Conservation (phyloP, 1,140 invertebrate genomes). For the Drosophila saltans region DNA sequence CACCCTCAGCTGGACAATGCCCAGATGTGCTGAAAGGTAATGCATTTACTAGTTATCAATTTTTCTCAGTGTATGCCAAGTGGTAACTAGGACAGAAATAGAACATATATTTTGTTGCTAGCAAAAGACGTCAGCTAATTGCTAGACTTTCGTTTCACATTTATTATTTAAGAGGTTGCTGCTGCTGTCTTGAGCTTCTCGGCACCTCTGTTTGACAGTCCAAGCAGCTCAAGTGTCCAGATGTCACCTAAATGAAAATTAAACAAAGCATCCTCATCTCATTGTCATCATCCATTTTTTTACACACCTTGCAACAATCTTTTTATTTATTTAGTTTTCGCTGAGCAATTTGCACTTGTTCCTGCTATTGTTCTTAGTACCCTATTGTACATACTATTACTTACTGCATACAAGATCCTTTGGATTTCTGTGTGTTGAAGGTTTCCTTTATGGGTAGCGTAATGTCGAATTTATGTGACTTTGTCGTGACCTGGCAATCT, state of each 20-base stretch:
- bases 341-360: slow-evolving; percentile 52
- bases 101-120: slow-evolving; percentile 23
- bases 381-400: background rate
- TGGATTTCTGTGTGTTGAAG: slow-evolving; percentile 17
- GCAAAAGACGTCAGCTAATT: slow-evolving; percentile 46
- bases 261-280: slow-evolving; percentile 61
- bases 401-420: slow-evolving; percentile 31
- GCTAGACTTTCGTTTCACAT: slow-evolving; percentile 58
- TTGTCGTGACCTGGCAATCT: slow-evolving; percentile 64
- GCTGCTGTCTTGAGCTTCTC: slow-evolving; percentile 37
- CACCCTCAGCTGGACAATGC: slow-evolving; percentile 87
- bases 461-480: slow-evolving; percentile 65
- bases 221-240: slow-evolving; percentile 48
- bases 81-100: slow-evolving; percentile 31
- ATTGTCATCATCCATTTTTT: background rate
- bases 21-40: slow-evolving; percentile 85
- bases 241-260: slow-evolving; percentile 70
- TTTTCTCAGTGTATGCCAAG: background rate
- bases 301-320: slow-evolving; percentile 19
- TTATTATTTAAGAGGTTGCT: slow-evolving; percentile 56
- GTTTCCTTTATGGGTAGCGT: slow-evolving; percentile 39
- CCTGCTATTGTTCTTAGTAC: slow-evolving; percentile 37
- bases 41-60: background rate
- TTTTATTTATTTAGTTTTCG: slow-evolving; percentile 64
- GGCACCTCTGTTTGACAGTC: slow-evolving; percentile 9